Evolutionary conservation across 2,888 invertebrate genomes (phyloP), one percentile per base, ranked within the genome.

Genomic region (Gari tellinella): DNA sequence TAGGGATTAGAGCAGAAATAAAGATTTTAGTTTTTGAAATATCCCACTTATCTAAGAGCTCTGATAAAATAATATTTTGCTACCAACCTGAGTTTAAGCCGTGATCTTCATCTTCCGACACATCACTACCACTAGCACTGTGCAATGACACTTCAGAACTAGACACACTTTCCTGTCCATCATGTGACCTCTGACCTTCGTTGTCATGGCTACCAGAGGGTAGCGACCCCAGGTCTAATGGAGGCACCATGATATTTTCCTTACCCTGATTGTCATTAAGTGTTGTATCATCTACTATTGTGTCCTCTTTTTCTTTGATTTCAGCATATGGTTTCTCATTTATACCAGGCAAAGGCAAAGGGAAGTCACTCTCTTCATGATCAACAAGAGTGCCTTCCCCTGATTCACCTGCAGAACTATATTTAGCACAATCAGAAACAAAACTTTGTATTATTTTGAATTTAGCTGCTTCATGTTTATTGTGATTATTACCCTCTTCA

Each of bases 101-200:
- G 14, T 63, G 60, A 19, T 77, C 69, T 15, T 74, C 80, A 21
- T 79, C 76, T n/a, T 79, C 81, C 38, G 78, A 77, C 15, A 79
- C 63, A 57, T 82, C 80, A 66, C 79, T 82, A 37, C 79, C 76
- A 67, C 79, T 82, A 15, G 72, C 80, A 43, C 72, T 79, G 23
- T 79, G 77, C 12, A 78, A 48, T 17, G 79, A 77, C 14, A 77
- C 67, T 19, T 73, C 72, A 14, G 82, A 77, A 57, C 77, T 79
- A 25, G 82, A 82, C 48, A 68, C 31, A 55, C 77, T 77, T 4
- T 45, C 40, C 45, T 63, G 64, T 45, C 70, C 21, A 4, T 60
- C 53, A 15, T 49, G 48, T 10, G n/a, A 48, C 17, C 23, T 41
- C 25, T 26, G 31, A n/a, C 19, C 21, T 25, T 60, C 38, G n/a